Evolutionary conservation across 2,888 invertebrate species (phyloP).

Genomic region (Lomographa bimaculata): DNA sequence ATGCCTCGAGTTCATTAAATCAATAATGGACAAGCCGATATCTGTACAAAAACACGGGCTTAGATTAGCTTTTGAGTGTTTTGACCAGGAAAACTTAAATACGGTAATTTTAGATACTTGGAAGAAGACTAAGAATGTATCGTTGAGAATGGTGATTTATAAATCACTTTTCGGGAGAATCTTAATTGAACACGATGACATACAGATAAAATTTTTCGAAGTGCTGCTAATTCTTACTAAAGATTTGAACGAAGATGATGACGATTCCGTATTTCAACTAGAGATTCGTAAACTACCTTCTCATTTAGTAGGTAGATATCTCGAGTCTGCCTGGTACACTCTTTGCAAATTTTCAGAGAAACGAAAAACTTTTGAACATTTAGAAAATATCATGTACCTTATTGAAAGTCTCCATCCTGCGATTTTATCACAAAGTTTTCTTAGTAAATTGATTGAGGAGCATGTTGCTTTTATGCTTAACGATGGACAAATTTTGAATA

Average conservation of each 20-base stretch:
- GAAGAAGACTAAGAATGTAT: slow-evolving; percentile 48
- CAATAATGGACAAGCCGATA: slow-evolving; percentile 43
- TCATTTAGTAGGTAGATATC: slow-evolving; percentile 8
- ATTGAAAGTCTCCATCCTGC: slow-evolving; percentile 3
- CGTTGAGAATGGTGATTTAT: slow-evolving; percentile 44
- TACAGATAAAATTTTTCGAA: slow-evolving; percentile 37
- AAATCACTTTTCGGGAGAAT: slow-evolving; percentile 39
- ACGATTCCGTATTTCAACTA: slow-evolving; percentile 34
- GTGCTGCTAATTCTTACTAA: slow-evolving; percentile 38
- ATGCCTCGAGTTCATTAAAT: slow-evolving; percentile 41
- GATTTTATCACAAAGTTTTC: slow-evolving; percentile 9
- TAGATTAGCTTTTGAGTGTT: slow-evolving; percentile 47
- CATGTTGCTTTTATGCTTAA: slow-evolving; percentile 18
- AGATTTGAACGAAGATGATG: slow-evolving; percentile 42
- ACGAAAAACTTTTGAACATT: slow-evolving; percentile 10
- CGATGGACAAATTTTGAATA: slow-evolving; percentile 13
- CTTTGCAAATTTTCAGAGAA: slow-evolving; percentile 18
- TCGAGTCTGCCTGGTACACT: slow-evolving; percentile 13
- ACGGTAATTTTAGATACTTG: slow-evolving; percentile 38
- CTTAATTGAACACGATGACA: slow-evolving; percentile 22
- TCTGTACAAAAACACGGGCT: slow-evolving; percentile 53
- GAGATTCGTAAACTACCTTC: slow-evolving; percentile 1
- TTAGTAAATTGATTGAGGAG: slow-evolving; percentile 13
- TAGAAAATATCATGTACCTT: slow-evolving; percentile 5
- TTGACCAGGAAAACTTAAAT: slow-evolving; percentile 36